phyloP scores from a whole-genome alignment of 2,888 invertebrate species.

The Rhaphigaster nebulosa region DNA sequence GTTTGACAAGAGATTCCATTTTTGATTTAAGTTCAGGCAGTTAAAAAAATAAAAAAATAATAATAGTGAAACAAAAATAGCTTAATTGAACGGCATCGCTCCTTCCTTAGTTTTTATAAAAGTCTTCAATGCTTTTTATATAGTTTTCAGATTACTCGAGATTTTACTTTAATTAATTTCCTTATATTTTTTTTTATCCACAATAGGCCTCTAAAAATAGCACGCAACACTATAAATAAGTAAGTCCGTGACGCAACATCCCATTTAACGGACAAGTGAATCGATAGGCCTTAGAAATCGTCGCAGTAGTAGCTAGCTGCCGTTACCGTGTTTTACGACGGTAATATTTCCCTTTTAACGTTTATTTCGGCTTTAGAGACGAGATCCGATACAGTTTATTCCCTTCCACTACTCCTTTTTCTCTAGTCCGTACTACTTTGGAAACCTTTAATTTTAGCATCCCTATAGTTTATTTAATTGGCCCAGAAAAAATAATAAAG shows the following conservation, averaged over 20 bases:
- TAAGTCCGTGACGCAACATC: background rate
- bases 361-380: conserved; percentile 30
- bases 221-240: background rate
- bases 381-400: conserved; percentile 20
- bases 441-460: background rate
- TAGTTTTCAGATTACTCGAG: background rate
- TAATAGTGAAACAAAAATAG: too few relatives aligned
- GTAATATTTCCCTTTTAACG: conserved; percentile 29
- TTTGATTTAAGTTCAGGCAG: too few relatives aligned
- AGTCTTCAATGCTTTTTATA: background rate
- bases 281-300: conserved; percentile 20
- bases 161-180: background rate
- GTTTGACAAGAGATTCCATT: too few relatives aligned
- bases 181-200: background rate
- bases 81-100: too few relatives aligned
- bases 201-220: background rate
- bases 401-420: background rate
- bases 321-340: conserved; percentile 10
- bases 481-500: too few relatives aligned
- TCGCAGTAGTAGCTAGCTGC: background rate
- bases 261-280: conserved; percentile 18
- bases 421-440: background rate
- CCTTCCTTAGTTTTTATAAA: too few relatives aligned
- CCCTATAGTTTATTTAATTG: too few relatives aligned
- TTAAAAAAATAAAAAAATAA: too few relatives aligned